Conservation (phyloP, 2,113 vertebrate genomes). For the Microtus richardsoni region DNA sequence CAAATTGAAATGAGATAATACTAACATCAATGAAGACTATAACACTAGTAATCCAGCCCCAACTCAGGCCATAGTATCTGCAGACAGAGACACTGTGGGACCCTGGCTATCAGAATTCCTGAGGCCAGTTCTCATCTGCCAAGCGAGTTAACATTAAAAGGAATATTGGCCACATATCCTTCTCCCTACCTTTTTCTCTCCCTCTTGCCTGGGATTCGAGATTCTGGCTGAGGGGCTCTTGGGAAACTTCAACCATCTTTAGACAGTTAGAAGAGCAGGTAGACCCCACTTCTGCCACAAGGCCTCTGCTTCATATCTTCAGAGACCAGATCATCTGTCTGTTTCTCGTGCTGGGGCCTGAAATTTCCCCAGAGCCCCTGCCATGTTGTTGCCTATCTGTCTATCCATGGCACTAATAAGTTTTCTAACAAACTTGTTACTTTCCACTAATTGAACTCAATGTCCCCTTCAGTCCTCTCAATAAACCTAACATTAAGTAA, state of each 20-base stretch:
- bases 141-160: not conserved
- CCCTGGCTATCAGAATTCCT: not conserved
- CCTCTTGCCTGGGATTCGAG: not conserved
- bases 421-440: not conserved
- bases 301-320: not conserved
- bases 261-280: not conserved
- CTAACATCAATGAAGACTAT: not conserved
- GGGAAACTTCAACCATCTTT: not conserved
- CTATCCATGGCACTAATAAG: not conserved
- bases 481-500: not conserved
- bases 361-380: too few species aligned
- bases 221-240: not conserved
- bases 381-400: not conserved
- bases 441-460: not conserved
- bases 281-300: not conserved
- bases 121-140: not conserved
- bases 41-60: not conserved
- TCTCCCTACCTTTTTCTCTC: not conserved
- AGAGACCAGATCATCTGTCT: not conserved
- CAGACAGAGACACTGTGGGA: not conserved
- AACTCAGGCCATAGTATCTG: too few species aligned
- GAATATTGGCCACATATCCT: not conserved
- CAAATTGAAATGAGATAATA: conserved; percentile 18
- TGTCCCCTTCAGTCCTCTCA: too few species aligned
- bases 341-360: not conserved